Percentiles rank a stretch among this genome's conserved stretches.
Conservation (phyloP, 2,888 invertebrate genomes). For the Arctia plantaginis region DNA sequence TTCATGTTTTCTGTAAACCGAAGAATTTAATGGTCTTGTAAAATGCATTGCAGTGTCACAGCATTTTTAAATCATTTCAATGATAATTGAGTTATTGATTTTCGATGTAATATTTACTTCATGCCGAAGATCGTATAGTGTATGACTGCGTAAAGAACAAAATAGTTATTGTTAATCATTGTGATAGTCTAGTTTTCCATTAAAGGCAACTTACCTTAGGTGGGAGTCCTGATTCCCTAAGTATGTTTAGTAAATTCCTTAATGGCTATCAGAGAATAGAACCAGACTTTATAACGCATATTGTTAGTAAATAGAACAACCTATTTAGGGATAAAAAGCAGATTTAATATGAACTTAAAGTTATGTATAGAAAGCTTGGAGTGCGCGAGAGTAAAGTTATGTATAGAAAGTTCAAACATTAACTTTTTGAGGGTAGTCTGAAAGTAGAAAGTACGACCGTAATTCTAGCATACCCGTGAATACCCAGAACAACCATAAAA, state of each 20-base stretch:
- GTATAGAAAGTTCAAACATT: too few relatives aligned
- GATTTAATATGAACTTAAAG: not conserved
- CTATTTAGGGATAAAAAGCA: not conserved
- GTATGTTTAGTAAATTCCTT: not conserved
- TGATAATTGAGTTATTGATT: not conserved
- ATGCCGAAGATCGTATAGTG: conserved; percentile 1
- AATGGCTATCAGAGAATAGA: not conserved
- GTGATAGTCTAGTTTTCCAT: conserved; percentile 68
- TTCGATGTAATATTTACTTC: conserved; percentile 15
- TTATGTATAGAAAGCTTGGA: not conserved
- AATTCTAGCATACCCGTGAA: not conserved
- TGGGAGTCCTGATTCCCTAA: not conserved
- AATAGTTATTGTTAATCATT: conserved; percentile 66
- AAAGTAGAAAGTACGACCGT: not conserved
- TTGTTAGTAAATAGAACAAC: not conserved
- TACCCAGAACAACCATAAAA: not conserved
- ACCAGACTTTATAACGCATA: not conserved
- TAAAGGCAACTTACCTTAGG: conserved; percentile 23
- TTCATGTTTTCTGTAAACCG: not conserved
- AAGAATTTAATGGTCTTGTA: not conserved
- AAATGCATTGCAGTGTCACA: not conserved
- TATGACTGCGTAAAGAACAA: conserved; percentile 22
- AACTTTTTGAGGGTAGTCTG: not conserved
- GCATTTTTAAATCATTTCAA: not conserved
- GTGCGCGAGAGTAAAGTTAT: not conserved